Evolutionary conservation across 2,113 vertebrate genomes (phyloP).

Genomic region (Chloropsis hardwickii): DNA sequence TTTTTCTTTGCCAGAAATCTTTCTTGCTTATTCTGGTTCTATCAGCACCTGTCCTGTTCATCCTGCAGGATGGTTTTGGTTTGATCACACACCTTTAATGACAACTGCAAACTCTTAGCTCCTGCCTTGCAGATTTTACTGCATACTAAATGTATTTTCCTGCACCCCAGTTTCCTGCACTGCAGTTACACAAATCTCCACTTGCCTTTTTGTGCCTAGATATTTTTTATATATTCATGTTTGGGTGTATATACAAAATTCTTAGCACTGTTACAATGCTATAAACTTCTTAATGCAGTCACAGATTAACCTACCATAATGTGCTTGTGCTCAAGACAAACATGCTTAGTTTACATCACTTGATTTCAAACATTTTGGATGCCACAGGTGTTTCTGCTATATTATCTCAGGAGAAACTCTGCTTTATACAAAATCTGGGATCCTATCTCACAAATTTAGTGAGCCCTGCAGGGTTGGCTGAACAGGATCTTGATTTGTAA

Average conservation of each 20-base stretch:
- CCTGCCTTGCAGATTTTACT: background rate
- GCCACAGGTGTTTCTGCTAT: background rate
- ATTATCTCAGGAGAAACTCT: background rate
- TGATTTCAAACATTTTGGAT: background rate
- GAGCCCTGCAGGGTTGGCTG: background rate
- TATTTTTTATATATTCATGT: background rate
- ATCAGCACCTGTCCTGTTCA: background rate
- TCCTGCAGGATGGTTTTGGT: background rate
- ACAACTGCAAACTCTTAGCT: background rate
- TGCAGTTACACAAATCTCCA: background rate
- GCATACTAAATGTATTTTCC: background rate
- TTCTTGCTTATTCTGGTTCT: background rate
- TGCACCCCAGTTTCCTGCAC: background rate
- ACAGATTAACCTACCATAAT: background rate
- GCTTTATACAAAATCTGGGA: background rate
- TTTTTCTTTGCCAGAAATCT: background rate
- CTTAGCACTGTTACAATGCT: background rate
- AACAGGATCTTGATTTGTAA: background rate
- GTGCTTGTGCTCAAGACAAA: background rate
- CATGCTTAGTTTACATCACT: background rate
- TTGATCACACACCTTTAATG: background rate
- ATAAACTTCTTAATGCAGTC: background rate
- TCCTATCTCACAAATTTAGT: background rate
- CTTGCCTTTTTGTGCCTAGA: background rate
- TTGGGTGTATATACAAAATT: background rate